Evolutionary conservation across 2,797 vertebrate species (phyloP), one percentile per base, ranked within the genome.

Genomic region (Manis pentadactyla): DNA sequence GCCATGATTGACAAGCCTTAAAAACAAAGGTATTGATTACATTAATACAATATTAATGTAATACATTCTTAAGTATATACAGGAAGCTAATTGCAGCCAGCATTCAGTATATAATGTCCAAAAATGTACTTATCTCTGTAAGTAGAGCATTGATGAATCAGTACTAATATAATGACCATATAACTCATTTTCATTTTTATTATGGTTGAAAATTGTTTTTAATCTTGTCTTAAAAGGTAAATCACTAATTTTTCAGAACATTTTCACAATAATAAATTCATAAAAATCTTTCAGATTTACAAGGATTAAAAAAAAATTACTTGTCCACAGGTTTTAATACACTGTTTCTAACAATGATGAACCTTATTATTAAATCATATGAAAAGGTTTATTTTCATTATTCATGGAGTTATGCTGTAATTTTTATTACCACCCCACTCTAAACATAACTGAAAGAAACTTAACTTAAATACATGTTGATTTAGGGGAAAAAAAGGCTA

Each of bases 1-100:
- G 12, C 6, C 27, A 73, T 81, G 34, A 93, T 95, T 96, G 87
- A 85, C 87, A 92, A 53, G 64, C 27, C 93, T 94, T 39, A 90
- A 96, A 97, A 97, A 87, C 61, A 96, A 94, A 86, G 14, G 1
- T 84, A 61, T 17, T 84, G 19, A 42, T 73, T 85, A 8, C 79
- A 55, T 81, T 88, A 93, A 49, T 53, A 64, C 69, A 69, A 59
- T 75, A 49, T 29, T 88, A 85, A 63, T 87, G 31, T 39, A 88
- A 83, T 78, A 79, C 31, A 77, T 15, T 86, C 49, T 31, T 63
- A 63, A 92, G 57, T 91, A 75, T 61, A 73, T 14, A 64, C 7
- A 92, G 46, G 5, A 93, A 94, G 23, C 8, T 91, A 89, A 93
- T 34, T 89, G 11, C 12, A 96, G 37, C 23, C 27, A 59, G 10